phyloP scores from a whole-genome alignment of 2,113 vertebrate genomes.

The Neolamprologus caudopunctatus region DNA sequence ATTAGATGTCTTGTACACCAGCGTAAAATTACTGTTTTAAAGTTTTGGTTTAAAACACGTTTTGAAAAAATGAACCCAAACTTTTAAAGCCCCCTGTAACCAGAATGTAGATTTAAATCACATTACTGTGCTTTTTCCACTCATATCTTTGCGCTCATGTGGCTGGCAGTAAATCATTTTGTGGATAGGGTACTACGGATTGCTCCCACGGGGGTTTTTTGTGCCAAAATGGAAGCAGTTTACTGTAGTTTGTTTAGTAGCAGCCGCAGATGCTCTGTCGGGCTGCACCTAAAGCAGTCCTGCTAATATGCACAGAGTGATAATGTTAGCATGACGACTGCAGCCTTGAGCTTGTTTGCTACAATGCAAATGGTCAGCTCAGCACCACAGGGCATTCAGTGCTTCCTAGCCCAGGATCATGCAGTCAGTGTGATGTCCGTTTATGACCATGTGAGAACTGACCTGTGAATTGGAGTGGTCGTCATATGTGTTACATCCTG shows the following conservation, averaged over 20 bases:
- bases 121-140: not conserved
- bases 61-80: not conserved
- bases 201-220: not conserved
- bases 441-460: not conserved
- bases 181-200: not conserved
- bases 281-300: not conserved
- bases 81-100: not conserved
- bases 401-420: not conserved
- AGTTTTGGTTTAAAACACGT: conserved; percentile 12
- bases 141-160: not conserved
- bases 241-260: not conserved
- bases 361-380: fast-evolving
- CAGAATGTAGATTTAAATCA: not conserved
- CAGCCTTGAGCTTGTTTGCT: not conserved
- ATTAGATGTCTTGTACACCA: conserved; percentile 20
- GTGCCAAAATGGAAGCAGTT: not conserved
- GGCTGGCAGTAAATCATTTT: not conserved
- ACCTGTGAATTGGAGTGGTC: not conserved
- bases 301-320: not conserved
- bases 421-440: not conserved
- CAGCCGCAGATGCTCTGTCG: not conserved
- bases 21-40: conserved; percentile 26
- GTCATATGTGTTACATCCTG: not conserved
- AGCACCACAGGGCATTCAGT: not conserved
- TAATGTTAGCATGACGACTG: not conserved